Evolutionary conservation across 35 echinoderm and acorn worm species (phyloP), one percentile per base, ranked within the genome.

Genomic region (Apostichopus parvimensis): DNA sequence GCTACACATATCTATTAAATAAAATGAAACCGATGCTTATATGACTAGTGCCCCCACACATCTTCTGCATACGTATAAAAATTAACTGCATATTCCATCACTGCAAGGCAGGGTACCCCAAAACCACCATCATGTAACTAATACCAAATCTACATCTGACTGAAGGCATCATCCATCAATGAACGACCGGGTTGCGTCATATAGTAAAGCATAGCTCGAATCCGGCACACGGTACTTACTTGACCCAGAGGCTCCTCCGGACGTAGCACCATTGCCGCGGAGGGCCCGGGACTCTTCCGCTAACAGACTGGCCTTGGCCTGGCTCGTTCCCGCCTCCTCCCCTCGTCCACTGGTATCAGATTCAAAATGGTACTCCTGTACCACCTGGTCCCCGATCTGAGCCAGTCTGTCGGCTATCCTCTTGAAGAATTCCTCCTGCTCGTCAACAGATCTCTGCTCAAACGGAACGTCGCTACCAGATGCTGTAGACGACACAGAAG

Each of bases 391-490:
- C 13, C 96, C 96, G 17, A 98, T 98, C 90, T 91, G 88, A n/a
- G 96, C 94, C 78, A 98, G 59, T 52, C 94, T 26, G 92, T 95
- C 94, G 0, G 96, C 96, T 21, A 98, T 98, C 53, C 94, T 93
- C 77, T 98, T 95, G 85, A 93, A 98, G 87, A 95, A 95, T 25
- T 98, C 83, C 56, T 98, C 96, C 77, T 93, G 92, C 23, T 98
- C 96, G 0, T 85, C 77, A 12, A 88, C 75, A 23, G 60, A 92
- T 10, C 93, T 57, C 56, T 95, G 91, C 9, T 92, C 91, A 82
- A 95, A 95, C 9, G 94, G 94, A 77, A 94, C 89, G 75, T 94
- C 93, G 72, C 93, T 94, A n/a, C 93, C 93, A 59, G 89, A 90
- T 58, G 82, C 92, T 65, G 17, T 10, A 1, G 24, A 9, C 15